These are phyloP conservation scores for Anas platyrhynchos DNA, from an alignment of 2,113 vertebrate genomes.

Conservation along the genomic window DNA sequence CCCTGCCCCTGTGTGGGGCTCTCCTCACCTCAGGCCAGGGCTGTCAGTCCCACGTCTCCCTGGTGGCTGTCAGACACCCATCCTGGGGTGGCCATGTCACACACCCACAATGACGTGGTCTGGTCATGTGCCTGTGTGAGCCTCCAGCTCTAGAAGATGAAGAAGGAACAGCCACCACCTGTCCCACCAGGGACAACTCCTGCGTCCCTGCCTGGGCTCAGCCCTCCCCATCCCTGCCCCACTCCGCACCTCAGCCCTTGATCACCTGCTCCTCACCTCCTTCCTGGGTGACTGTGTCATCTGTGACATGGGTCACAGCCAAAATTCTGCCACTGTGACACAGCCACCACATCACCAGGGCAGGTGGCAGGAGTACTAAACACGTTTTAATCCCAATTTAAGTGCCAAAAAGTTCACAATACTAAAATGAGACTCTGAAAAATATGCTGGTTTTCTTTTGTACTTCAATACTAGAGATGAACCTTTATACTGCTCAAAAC, in stretches of 20 bases:
- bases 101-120: not conserved
- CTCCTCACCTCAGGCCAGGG: too few species aligned
- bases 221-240: too few species aligned
- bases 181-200: fast-evolving
- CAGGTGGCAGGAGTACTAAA: not conserved
- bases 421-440: not conserved
- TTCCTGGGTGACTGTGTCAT: too few species aligned
- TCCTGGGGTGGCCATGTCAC: too few species aligned
- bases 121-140: not conserved
- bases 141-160: not conserved
- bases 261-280: too few species aligned
- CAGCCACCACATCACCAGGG: not conserved
- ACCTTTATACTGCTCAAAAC: not conserved
- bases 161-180: not conserved
- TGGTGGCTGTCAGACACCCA: not conserved
- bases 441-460: not conserved
- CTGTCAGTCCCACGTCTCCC: not conserved
- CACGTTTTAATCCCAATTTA: not conserved
- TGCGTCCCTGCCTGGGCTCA: not conserved
- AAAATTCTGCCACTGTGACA: too few species aligned
- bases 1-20: not conserved
- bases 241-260: not conserved
- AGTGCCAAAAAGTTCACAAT: not conserved
- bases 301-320: too few species aligned
- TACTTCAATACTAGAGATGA: not conserved